Evolutionary conservation across 2,797 vertebrate species (phyloP), one percentile per base, ranked within the genome.

Genomic region (Chiroxiphia lanceolata): DNA sequence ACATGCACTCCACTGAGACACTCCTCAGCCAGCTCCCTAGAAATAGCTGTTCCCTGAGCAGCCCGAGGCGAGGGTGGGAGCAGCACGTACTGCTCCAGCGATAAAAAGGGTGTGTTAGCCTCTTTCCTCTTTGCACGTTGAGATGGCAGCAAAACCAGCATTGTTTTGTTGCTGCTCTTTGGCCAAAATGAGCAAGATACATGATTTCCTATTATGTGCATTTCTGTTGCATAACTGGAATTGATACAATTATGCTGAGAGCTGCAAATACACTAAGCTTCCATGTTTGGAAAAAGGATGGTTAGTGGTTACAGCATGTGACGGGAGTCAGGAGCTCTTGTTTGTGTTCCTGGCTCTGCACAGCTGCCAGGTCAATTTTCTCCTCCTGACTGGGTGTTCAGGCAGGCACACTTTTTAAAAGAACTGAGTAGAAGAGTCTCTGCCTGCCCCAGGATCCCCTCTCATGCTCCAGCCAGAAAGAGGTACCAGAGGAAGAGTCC

Each of bases 391-490:
- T 0, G 0, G 36, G 31, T 15, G 40, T 2, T 31, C 40, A 17
- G 65, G 50, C 90, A 64, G 61, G 31, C 80, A 69, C n/a, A 15
- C 9, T 3, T 50, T 76, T 45, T 29, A 31, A 34, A 81, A 77
- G 36, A 51, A 47, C 67, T 4, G 0, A 40, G 60, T 0, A 60
- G 25, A 79, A 48, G 75, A 10, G 27, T 4, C 11, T 1, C 34
- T 59, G 68, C 75, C 50, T 19, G 68, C 33, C 31, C 63, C 86
- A 51, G 63, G 22, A 44, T 14, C 25, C 42, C 44, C 45, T 54
- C 53, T 64, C 19, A 1, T 1, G 0, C 38, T 31, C 4, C 54
- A 87, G 83, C 38, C 45, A 11, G 53, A 34, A 70, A 34, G n/a
- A 53, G 29, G 19, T 7, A 38, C 68, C 0, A 1, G 31, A 69